A percentile compares a stretch with the other conserved stretches of the same genome.
These are phyloP conservation scores for Hipposideros armiger DNA, from an alignment of 2,113 vertebrate species.

Conservation along the genomic window DNA sequence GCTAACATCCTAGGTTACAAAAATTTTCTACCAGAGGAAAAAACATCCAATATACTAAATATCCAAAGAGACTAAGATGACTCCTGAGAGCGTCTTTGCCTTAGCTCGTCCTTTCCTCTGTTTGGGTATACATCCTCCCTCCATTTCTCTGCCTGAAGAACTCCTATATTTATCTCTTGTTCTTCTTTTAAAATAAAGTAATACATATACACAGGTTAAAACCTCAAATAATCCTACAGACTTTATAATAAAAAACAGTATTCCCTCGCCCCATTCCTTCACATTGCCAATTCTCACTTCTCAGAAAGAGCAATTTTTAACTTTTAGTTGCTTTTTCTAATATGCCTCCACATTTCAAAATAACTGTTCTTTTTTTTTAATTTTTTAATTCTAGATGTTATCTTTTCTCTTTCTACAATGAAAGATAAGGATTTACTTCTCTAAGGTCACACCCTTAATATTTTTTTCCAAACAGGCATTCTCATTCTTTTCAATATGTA, in stretches of 20 bases:
- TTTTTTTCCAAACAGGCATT: not conserved
- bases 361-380: not conserved
- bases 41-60: not conserved
- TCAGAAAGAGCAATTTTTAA: constrained; percentile 7
- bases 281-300: not conserved
- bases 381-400: not conserved
- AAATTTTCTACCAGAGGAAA: constrained; percentile 17
- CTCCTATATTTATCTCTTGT: not conserved
- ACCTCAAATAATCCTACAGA: not conserved
- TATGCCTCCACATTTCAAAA: not conserved
- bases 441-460: not conserved
- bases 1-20: not conserved
- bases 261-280: not conserved
- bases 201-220: not conserved
- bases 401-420: not conserved
- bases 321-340: not conserved
- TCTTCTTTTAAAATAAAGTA: constrained; percentile 16
- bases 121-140: not conserved
- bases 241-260: not conserved
- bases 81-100: not conserved
- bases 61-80: not conserved
- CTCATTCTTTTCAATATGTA: not conserved
- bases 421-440: constrained; percentile 29
- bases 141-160: not conserved
- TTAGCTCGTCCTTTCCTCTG: not conserved